Conservation (phyloP, 2,888 invertebrate genomes). For the Enoplolaimus lenunculus region DNA sequence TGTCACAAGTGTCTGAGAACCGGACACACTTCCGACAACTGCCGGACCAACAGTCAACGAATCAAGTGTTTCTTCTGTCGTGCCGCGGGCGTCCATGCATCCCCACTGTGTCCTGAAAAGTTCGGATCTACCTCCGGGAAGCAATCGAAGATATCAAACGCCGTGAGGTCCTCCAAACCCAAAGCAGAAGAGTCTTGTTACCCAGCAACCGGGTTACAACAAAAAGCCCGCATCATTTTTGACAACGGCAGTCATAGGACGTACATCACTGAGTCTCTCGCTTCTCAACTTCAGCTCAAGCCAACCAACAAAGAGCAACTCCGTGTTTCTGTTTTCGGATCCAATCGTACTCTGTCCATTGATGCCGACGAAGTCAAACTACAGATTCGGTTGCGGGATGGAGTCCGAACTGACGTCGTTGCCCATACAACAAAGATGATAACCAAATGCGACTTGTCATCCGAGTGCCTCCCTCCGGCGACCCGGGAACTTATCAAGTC, state of each 20-base stretch:
- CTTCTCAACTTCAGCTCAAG: not conserved
- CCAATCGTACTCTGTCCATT: not conserved
- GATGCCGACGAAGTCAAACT: not conserved
- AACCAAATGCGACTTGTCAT: not conserved
- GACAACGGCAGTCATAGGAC: not conserved
- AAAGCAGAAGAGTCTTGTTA: not conserved
- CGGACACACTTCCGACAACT: not conserved
- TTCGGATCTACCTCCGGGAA: not conserved
- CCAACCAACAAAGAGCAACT: not conserved
- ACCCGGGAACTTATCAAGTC: not conserved
- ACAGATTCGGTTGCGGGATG: not conserved
- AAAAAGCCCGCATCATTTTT: not conserved
- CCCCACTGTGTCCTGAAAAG: not conserved
- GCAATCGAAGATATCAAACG: no score
- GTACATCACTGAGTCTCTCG: not conserved
- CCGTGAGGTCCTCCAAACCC: no score
- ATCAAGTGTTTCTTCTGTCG: not conserved
- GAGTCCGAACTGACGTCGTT: not conserved
- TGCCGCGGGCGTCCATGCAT: not conserved
- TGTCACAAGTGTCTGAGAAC: not conserved
- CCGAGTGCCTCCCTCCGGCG: not conserved
- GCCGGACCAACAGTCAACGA: not conserved
- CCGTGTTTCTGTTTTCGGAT: not conserved
- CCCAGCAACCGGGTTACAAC: not conserved
- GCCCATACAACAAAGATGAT: not conserved